These are phyloP conservation scores for Netelia virgata DNA, from an alignment of 2,888 invertebrate species.

Conservation along the genomic window DNA sequence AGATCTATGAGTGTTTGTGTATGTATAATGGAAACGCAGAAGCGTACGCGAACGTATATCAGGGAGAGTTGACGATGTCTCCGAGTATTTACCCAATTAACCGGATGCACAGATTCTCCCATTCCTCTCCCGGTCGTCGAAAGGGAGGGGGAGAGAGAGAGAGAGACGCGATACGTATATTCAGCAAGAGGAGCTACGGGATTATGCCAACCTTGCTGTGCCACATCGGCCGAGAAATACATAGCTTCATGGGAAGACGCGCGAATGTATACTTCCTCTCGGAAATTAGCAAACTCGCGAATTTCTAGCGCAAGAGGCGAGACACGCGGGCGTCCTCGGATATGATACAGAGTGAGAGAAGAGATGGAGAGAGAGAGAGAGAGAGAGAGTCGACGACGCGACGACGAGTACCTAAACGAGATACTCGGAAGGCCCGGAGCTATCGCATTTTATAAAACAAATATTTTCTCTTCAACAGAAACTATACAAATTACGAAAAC, in stretches of 20 bases:
- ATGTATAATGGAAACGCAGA: neutral
- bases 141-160: neutral
- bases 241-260: neutral
- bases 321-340: neutral
- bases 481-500: neutral
- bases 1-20: neutral
- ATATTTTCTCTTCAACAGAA: constrained; percentile 13
- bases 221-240: neutral
- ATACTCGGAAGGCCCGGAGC: neutral
- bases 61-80: constrained; percentile 59
- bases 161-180: neutral
- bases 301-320: neutral
- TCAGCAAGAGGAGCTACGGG: constrained; percentile 33
- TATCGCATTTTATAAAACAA: constrained; percentile 30
- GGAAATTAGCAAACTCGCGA: constrained; percentile 6
- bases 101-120: constrained; percentile 53
- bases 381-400: neutral
- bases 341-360: too few species aligned
- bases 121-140: constrained; percentile 17
- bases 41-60: constrained; percentile 23
- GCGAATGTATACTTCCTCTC: neutral
- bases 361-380: neutral
- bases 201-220: constrained; percentile 28
- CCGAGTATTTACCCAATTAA: constrained; percentile 66
- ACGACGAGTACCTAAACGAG: constrained; percentile 16